phyloP scores from a whole-genome alignment of 2,888 invertebrate species.

The Hydrotaea cyrtoneurina region DNA sequence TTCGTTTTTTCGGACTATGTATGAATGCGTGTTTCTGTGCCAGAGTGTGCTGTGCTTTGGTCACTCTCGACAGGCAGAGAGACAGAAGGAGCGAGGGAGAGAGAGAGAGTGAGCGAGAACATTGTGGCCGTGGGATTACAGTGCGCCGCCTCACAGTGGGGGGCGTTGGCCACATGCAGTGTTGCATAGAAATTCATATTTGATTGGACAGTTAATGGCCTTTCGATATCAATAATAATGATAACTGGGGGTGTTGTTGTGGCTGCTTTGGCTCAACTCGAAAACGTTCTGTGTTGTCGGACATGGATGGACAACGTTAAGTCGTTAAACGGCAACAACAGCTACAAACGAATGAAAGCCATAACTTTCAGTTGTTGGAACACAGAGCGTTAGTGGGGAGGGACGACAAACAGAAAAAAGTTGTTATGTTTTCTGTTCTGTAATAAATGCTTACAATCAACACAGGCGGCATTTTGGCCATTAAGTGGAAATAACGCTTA shows the following conservation, averaged over 20 bases:
- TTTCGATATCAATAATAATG: slow-evolving; percentile 69
- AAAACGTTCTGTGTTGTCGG: slow-evolving; percentile 50
- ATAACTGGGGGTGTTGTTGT: slow-evolving; percentile 62
- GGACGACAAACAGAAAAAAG: slow-evolving; percentile 39
- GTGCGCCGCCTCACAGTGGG: slow-evolving; percentile 73
- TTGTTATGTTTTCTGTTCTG: slow-evolving; percentile 41
- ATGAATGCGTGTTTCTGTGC: neutral
- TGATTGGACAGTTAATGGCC: slow-evolving; percentile 73
- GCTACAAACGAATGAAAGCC: slow-evolving; percentile 44
- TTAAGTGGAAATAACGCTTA: slow-evolving; percentile 81
- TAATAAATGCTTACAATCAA: slow-evolving; percentile 78
- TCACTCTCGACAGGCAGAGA: neutral
- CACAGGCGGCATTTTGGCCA: slow-evolving; percentile 79
- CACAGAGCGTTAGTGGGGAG: neutral
- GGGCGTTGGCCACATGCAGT: slow-evolving; percentile 78
- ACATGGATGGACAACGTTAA: slow-evolving; percentile 36
- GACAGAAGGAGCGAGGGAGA: neutral
- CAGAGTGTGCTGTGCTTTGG: neutral
- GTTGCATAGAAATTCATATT: slow-evolving; percentile 76
- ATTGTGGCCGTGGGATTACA: slow-evolving; percentile 57
- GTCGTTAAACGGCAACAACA: slow-evolving; percentile 20
- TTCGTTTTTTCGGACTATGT: too few species aligned
- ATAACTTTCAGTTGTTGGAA: neutral
- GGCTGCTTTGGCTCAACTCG: slow-evolving; percentile 2
- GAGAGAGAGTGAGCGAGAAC: neutral